phyloP scores from a whole-genome alignment of 2,797 vertebrate species.

The Siniperca undulata region DNA sequence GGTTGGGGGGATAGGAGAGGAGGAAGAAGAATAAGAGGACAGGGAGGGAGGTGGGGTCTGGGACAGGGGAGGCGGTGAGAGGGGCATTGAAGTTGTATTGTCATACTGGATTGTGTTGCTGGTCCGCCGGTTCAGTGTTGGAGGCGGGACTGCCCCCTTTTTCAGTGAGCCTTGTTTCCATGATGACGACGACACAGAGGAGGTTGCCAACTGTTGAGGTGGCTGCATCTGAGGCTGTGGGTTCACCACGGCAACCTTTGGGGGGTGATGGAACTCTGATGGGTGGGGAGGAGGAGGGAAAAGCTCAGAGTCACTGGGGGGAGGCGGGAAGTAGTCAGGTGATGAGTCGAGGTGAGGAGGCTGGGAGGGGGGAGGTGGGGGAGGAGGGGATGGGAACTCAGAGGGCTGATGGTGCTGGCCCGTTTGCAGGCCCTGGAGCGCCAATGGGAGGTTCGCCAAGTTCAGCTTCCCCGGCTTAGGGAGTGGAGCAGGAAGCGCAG shows the following conservation, averaged over 20 bases:
- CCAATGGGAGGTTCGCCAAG: conserved; percentile 89
- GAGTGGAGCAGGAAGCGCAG: conserved; percentile 82
- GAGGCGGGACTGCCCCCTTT: conserved; percentile 90
- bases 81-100: conserved; percentile 73
- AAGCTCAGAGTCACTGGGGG: conserved; percentile 92
- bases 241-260: conserved; percentile 94
- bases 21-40: conserved; percentile 75
- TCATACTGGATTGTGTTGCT: conserved; percentile 85
- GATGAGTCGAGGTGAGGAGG: conserved; percentile 88
- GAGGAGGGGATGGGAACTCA: conserved; percentile 90
- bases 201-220: conserved; percentile 28
- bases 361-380: conserved; percentile 75
- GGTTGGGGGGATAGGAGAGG: conserved; percentile 89
- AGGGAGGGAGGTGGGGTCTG: conserved; percentile 80
- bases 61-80: conserved; percentile 78
- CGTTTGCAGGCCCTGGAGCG: conserved; percentile 85
- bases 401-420: conserved; percentile 73
- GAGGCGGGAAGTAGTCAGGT: conserved; percentile 91
- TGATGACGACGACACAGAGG: conserved; percentile 63
- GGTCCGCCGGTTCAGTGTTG: conserved; percentile 89
- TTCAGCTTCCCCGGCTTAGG: conserved; percentile 96
- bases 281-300: conserved; percentile 90
- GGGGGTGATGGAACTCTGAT: conserved; percentile 89
- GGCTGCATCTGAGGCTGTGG: conserved; percentile 91
- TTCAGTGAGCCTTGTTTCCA: conserved; percentile 92